Evolutionary conservation across 30 jellyfish, hydroid and myxozoan species (phyloP).

Genomic region (Hydractinia echinata): DNA sequence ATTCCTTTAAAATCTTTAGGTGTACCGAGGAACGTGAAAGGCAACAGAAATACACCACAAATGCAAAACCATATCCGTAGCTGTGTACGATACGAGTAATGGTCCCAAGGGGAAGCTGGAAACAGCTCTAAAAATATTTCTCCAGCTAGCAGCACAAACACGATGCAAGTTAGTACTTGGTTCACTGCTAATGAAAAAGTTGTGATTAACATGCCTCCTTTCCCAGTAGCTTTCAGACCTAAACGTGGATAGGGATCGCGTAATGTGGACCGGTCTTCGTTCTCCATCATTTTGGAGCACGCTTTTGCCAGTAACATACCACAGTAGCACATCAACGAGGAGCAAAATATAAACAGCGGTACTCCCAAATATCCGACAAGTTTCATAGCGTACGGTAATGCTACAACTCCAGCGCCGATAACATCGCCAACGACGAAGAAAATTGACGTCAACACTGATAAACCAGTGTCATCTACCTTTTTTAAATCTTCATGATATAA

Average conservation of each 20-base stretch:
- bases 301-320: slow-evolving; percentile 82
- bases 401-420: slow-evolving; percentile 92
- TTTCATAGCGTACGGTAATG: slow-evolving; percentile 78
- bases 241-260: slow-evolving; percentile 90
- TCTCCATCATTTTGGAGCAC: slow-evolving; percentile 38
- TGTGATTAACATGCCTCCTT: slow-evolving; percentile 46
- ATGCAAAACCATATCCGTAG: slow-evolving; percentile 75
- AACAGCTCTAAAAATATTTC: slow-evolving; percentile 67
- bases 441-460: slow-evolving; percentile 49
- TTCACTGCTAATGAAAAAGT: slow-evolving; percentile 48
- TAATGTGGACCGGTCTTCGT: slow-evolving; percentile 38
- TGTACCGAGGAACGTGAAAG: slow-evolving; percentile 83
- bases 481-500: too few relatives aligned
- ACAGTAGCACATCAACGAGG: slow-evolving; percentile 59
- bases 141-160: slow-evolving; percentile 78
- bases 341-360: slow-evolving; percentile 60
- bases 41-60: slow-evolving; percentile 64
- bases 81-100: slow-evolving; percentile 43
- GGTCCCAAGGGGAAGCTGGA: slow-evolving; percentile 52
- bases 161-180: slow-evolving; percentile 63
- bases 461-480: slow-evolving; percentile 28
- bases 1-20: slow-evolving; percentile 92
- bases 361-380: slow-evolving; percentile 77
- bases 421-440: slow-evolving; percentile 91
- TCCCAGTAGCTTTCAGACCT: slow-evolving; percentile 79